Conservation (phyloP, 2,113 vertebrate genomes). For the Lanius ludovicianus region DNA sequence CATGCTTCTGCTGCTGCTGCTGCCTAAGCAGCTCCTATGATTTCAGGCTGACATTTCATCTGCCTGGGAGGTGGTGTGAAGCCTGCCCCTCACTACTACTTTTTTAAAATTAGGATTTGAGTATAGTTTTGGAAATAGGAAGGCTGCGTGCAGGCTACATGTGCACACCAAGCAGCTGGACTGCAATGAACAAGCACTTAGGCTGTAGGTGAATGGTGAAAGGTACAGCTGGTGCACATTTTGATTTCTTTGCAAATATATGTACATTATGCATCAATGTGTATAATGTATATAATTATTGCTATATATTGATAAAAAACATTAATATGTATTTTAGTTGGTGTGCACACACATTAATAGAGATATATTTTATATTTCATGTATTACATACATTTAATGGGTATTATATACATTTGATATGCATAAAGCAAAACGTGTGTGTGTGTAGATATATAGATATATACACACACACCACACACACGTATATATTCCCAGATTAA, state of each 20-base stretch:
- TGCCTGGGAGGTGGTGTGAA: neutral
- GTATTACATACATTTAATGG: neutral
- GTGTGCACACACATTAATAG: neutral
- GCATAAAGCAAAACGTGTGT: neutral
- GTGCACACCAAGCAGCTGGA: neutral
- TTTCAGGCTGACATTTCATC: neutral
- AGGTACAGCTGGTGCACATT: neutral
- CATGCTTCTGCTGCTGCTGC: neutral
- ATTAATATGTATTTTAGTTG: neutral
- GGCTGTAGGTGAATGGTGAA: neutral
- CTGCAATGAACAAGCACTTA: neutral
- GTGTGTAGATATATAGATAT: neutral
- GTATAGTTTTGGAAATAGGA: neutral
- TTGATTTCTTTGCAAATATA: neutral
- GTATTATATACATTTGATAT: neutral
- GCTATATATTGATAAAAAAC: neutral
- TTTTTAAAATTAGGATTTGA: neutral
- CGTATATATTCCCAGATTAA: neutral
- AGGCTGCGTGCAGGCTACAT: no score
- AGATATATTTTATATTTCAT: neutral
- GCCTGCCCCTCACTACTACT: neutral
- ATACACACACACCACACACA: neutral
- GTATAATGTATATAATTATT: neutral
- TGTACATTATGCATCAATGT: accelerated
- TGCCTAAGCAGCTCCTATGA: accelerated